Evolutionary conservation across 2,797 vertebrate genomes (phyloP), one percentile per base, ranked within the genome.

Genomic region (Eulemur mongoz): DNA sequence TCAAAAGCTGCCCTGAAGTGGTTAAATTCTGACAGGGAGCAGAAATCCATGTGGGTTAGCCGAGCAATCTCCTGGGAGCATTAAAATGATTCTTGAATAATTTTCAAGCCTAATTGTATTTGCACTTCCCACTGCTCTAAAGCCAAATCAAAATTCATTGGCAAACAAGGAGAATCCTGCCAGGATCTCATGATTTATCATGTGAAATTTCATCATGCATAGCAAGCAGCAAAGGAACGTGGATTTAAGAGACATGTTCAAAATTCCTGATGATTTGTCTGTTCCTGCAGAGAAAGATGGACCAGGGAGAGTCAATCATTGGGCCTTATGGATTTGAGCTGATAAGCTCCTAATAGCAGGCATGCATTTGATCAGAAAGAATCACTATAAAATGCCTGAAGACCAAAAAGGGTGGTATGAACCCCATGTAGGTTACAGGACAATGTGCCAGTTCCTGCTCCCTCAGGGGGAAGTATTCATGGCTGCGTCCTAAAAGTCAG

Each of bases 81-180:
- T 98, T 94, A 97, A 98, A 98, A 98, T 89, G 1, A 98, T 98
- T 98, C 98, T 96, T 98, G 98, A 98, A 98, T 98, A 98, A 98
- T 98, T 98, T 98, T 97, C 35, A 98, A 98, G 97, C 96, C 96
- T 98, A 97, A 98, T 98, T 97, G 92, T 98, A 92, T 98, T 98
- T 98, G 96, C 83, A 92, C 95, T 98, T 97, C 94, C 94, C 97
- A 97, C 92, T 96, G 94, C 97, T 98, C 22, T 98, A 96, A 98
- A 96, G 69, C 91, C 96, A 97, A 98, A 98, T 98, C 96, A 97
- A 97, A 98, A 98, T 98, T 98, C 98, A 97, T 96, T 97, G 95
- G 96, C 95, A 98, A 98, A 98, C 95, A 98, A 98, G 86, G 57
- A 97, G 97, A 98, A 98, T 97, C 59, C 2, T 0, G 86, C 97